Conservation (phyloP, 2,888 invertebrate species). For the Ditylenchus weischeri region DNA sequence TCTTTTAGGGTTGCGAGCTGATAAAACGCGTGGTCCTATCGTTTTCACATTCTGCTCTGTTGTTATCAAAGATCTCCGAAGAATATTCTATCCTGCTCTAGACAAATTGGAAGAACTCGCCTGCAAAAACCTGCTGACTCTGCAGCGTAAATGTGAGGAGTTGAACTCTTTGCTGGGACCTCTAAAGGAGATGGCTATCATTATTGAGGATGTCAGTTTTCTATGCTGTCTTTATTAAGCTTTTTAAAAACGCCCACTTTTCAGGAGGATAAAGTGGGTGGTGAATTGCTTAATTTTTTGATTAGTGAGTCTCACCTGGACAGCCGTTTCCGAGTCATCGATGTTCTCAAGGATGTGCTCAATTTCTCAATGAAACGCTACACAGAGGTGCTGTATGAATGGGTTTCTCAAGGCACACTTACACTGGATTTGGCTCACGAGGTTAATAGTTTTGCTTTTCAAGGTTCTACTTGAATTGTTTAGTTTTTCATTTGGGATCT, state of each 20-base stretch:
- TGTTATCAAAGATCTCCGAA: conserved; percentile 16
- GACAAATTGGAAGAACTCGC: conserved; percentile 13
- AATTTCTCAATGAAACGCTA: conserved; percentile 17
- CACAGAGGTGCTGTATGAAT: conserved; percentile 20
- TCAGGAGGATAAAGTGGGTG: conserved; percentile 20
- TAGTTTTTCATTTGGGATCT: conserved; percentile 28
- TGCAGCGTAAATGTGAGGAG: conserved; percentile 13
- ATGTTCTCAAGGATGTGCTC: conserved; percentile 17
- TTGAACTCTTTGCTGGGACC: conserved; percentile 10
- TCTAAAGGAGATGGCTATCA: conserved; percentile 2
- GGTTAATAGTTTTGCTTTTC: not conserved
- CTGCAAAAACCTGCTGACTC: conserved; percentile 20
- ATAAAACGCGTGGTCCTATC: conserved; percentile 21
- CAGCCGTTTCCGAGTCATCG: conserved; percentile 3
- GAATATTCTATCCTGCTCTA: conserved; percentile 7
- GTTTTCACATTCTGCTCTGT: conserved; percentile 23
- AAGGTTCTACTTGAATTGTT: not conserved
- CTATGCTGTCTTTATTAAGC: not conserved
- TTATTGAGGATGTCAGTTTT: conserved; percentile 15
- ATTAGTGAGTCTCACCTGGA: conserved; percentile 8
- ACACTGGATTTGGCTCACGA: conserved; percentile 23
- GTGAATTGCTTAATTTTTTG: conserved; percentile 23
- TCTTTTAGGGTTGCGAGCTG: conserved; percentile 19
- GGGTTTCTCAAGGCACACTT: conserved; percentile 25
- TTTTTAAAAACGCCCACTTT: not conserved